Evolutionary conservation across 2,888 invertebrate species (phyloP).

Genomic region (Sclerodermus sp.): DNA sequence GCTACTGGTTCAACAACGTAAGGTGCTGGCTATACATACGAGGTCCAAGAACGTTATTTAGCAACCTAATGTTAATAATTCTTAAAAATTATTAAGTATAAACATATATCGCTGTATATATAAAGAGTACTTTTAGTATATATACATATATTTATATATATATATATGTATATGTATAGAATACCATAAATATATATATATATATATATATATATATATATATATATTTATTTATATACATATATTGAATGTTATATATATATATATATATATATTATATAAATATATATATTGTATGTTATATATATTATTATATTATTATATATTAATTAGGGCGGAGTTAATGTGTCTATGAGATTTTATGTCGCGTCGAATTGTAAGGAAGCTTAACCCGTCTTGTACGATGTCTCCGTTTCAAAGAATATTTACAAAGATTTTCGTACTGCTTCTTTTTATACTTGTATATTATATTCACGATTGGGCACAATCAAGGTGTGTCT

Average conservation of each 20-base stretch:
- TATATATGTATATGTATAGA: conserved; percentile 38
- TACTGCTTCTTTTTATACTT: no score
- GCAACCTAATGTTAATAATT: conserved; percentile 52
- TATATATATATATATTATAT: conserved; percentile 45
- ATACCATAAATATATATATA: conserved; percentile 37
- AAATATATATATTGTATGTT: conserved; percentile 54
- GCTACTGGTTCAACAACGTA: conserved; percentile 46
- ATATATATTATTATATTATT: no score
- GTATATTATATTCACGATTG: no score
- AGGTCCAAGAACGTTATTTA: conserved; percentile 58
- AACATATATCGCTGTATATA: conserved; percentile 19
- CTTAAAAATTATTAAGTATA: conserved; percentile 47
- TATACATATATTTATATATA: conserved; percentile 32
- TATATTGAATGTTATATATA: conserved; percentile 28
- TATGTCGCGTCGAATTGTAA: conserved; percentile 35
- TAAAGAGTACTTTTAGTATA: conserved; percentile 37
- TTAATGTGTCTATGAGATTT: conserved; percentile 55
- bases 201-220: conserved; percentile 33
- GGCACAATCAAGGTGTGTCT: no score
- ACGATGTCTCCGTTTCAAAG: conserved; percentile 26
- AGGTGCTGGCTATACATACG: conserved; percentile 56
- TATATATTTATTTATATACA: conserved; percentile 31
- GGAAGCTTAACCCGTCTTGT: conserved; percentile 22
- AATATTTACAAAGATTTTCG: no score
- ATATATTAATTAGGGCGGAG: conserved; percentile 50